Evolutionary conservation across 2,113 vertebrate genomes (phyloP).

Genomic region (Peromyscus maniculatus): DNA sequence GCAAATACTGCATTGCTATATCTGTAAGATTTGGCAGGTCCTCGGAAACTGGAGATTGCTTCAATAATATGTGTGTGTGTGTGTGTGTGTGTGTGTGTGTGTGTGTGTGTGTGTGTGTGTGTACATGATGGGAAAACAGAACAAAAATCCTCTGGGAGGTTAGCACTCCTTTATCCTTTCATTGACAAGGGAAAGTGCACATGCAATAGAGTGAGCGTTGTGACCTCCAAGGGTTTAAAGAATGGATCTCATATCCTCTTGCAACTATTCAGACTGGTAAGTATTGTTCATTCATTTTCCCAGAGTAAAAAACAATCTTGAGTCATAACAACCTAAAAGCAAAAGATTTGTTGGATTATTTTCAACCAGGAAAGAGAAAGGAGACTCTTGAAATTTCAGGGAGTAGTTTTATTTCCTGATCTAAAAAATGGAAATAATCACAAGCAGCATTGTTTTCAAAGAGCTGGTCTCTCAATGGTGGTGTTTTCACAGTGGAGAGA

Average conservation of each 20-base stretch:
- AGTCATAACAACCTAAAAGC: background rate
- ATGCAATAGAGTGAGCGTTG: background rate
- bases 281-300: background rate
- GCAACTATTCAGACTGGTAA: background rate
- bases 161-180: background rate
- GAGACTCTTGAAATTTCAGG: conserved; percentile 61
- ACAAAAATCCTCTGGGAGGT: background rate
- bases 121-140: background rate
- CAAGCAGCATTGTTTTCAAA: background rate
- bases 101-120: background rate
- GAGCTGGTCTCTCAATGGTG: conserved; percentile 1
- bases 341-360: background rate
- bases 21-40: conserved; percentile 44
- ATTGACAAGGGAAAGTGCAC: background rate
- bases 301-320: background rate
- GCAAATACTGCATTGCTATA: conserved; percentile 42
- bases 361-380: background rate
- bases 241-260: background rate
- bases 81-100: background rate
- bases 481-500: conserved; percentile 24
- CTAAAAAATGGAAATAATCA: conserved; percentile 50
- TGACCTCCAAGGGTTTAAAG: background rate
- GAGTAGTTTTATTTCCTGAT: conserved; percentile 53
- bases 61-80: background rate
- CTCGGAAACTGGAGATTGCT: conserved; percentile 38